Evolutionary conservation across 2,113 vertebrate genomes (phyloP), one percentile per base, ranked within the genome.

Genomic region (Steatornis caripensis): DNA sequence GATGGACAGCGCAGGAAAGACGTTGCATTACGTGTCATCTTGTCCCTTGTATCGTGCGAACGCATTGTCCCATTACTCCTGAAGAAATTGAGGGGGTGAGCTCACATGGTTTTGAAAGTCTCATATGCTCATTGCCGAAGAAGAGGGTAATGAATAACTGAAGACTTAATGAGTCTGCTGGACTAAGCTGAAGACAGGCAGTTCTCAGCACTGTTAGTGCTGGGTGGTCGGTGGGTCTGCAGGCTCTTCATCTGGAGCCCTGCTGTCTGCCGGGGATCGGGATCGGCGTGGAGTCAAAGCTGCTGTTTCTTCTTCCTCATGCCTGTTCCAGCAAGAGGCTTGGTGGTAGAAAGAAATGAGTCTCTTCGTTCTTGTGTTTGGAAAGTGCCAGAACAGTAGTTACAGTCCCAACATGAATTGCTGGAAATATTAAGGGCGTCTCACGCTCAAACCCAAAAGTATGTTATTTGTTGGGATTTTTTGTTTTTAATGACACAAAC

Each of bases 371-470:
- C 74, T 48, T 65, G 46, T 45, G 82, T 81, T 79, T 57, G 51
- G 45, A 19, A 91, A 78, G 83, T 51, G 89, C 86, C 90, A 82
- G 89, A 90, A 96, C 70, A 82, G 95, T 89, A 94, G 92, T 81
- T 41, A 81, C 32, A 84, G 48, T 65, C 90, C 69, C 84, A 76
- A 49, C 17, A 2, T 74, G 84, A 92, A 89, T 90, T 96, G 87
- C 90, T 79, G 94, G 94, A 95, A 93, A 65, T 91, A 75, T 13
- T 66, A 78, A 93, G 80, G 65, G 17, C 23, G 64, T 64, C 87
- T 96, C 48, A 7, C 2, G 3, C 81, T 91, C 72, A 92, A 79
- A 71, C 60, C 48, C 45, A 3, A 9, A 91, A 89, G 45, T 72
- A 24, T 89, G 77, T 72, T 89, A 49, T 64, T 94, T 95, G 92